Percentiles rank a stretch among this genome's conserved stretches.
These are phyloP conservation scores for Macrosoma leucophasiata DNA, from an alignment of 2,888 invertebrate genomes.

Conservation along the genomic window DNA sequence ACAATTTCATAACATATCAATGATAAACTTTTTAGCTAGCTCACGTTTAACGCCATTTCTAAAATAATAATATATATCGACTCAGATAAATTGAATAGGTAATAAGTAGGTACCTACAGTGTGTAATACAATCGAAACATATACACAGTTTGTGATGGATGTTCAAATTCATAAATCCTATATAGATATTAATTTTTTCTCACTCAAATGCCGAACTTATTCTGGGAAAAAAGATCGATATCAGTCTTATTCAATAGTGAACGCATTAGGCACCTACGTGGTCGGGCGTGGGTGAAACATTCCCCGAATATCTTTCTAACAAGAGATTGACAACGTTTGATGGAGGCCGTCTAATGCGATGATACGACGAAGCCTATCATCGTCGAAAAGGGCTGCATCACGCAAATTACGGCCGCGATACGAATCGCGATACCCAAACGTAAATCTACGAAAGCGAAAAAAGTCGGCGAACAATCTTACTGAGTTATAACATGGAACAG, in stretches of 20 bases:
- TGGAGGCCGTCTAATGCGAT: conserved; percentile 29
- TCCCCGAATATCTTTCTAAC: conserved; percentile 50
- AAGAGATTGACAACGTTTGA: conserved; percentile 51
- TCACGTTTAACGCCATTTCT: too few species aligned
- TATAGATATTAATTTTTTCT: conserved; percentile 44
- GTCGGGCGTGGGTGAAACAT: conserved; percentile 51
- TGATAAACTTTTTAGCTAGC: too few species aligned
- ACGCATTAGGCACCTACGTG: conserved; percentile 57
- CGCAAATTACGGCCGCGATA: conserved; percentile 56
- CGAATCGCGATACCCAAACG: conserved; percentile 37
- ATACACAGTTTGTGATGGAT: conserved; percentile 22
- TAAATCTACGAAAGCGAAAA: conserved; percentile 48
- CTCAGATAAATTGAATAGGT: too few species aligned
- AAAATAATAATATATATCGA: too few species aligned
- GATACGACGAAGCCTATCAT: conserved; percentile 47
- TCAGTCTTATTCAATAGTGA: conserved; percentile 53
- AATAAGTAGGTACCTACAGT: too few species aligned
- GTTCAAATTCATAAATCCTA: too few species aligned
- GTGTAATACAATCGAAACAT: conserved; percentile 5
- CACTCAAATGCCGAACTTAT: conserved; percentile 41
- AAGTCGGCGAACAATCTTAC: conserved; percentile 45
- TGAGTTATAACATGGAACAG: conserved; percentile 37
- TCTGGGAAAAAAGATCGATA: conserved; percentile 57
- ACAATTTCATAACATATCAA: too few species aligned
- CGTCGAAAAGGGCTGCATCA: conserved; percentile 58